Conservation (phyloP, 2,888 invertebrate genomes). For the Nephrotoma guestfalica region DNA sequence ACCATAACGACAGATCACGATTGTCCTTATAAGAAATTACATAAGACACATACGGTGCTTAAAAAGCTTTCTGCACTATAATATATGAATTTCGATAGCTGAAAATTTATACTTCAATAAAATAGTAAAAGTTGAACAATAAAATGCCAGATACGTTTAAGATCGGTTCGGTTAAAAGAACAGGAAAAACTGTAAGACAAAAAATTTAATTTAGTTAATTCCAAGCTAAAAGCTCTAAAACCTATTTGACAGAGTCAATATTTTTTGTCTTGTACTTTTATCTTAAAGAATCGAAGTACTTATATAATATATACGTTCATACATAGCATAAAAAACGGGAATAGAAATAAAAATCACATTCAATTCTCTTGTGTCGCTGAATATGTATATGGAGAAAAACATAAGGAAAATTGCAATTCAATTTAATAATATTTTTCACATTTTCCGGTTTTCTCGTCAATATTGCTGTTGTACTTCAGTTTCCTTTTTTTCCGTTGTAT, state of each 20-base stretch:
- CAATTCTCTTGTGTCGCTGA: not conserved
- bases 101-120: not conserved
- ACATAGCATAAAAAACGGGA: not conserved
- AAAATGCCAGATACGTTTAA: not conserved
- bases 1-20: no score
- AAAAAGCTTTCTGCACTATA: not conserved
- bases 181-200: not conserved
- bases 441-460: not conserved
- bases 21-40: not conserved
- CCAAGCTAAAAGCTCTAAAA: not conserved
- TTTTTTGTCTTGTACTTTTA: not conserved
- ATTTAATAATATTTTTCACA: not conserved
- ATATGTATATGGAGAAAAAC: not conserved
- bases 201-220: not conserved
- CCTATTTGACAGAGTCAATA: not conserved
- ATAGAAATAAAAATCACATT: not conserved
- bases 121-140: not conserved
- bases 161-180: not conserved
- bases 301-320: no score
- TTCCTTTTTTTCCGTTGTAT: not conserved
- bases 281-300: not conserved
- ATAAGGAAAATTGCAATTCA: not conserved
- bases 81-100: not conserved
- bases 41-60: not conserved
- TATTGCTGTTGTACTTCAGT: not conserved